Base-by-base conservation (phyloP, 2,888 invertebrate genomes). In the Imbricaverruca yamaguchii region DNA sequence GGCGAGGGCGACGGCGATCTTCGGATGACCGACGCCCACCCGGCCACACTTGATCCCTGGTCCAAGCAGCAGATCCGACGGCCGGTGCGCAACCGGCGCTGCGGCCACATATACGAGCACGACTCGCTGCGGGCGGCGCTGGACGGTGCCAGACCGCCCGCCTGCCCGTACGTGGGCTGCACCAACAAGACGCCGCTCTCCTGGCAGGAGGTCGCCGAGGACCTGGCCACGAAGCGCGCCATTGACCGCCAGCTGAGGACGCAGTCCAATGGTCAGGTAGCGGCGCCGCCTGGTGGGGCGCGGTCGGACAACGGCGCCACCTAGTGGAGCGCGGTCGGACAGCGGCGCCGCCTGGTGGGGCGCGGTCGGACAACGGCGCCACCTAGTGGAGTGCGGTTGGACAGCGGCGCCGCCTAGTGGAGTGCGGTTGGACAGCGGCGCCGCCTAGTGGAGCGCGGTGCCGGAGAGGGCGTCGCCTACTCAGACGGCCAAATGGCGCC, bases 81-180 rank as follows among this genome's bases (percentile, higher is more conserved):
- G 23, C 79, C 79, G 23, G 23, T 25, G 15, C 13, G 23, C 7
- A 79, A 79, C 79, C 23, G 57, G 0, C 57, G 25, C 57, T 79
- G 79, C 25, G 79, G 57, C 57, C 79, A 79, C 79, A 1, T 79
- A 57, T 79, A 79, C 57, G 79, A 79, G 23, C 57, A 12, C 57
- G 11, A 8, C 23, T 79, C 79, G 23, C 79, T 79, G 57, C 25
- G 15, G 23, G 13, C 23, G n/a, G 65, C n/a, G 15, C 11, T 15
- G 10, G 15, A 11, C 3, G 1, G n/a, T 1, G 15, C 1, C 2
- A 21, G 74, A 1, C 7, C 3, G 10, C 18, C 21, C 9, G 21
- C 9, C 39, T 79, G 79, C 9, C 79, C 79, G 23, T 18, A 79
- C 79, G 15, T 79, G 23, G 79, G 79, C 57, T 79, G 79, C 57